phyloP scores from a whole-genome alignment of 92 coral and sea anemone species.

The Epizoanthus rinbou region DNA sequence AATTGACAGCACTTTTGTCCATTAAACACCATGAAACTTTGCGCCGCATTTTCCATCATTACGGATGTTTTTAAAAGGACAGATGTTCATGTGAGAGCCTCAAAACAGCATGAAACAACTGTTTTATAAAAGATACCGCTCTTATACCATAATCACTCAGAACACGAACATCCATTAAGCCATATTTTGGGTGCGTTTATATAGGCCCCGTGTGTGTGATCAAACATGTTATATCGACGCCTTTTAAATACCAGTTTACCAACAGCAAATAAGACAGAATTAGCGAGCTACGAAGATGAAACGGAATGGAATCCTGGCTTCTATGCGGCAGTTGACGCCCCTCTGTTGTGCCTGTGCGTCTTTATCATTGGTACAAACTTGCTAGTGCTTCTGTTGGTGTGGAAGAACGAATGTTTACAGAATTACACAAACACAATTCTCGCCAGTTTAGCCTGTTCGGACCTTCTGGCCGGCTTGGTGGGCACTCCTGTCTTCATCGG shows the following conservation, averaged over 20 bases:
- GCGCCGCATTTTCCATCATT: no score
- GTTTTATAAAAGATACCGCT: no score
- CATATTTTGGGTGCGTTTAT: no score
- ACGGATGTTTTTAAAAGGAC: no score
- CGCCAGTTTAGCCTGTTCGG: slow-evolving; percentile 81
- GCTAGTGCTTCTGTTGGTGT: slow-evolving; percentile 55
- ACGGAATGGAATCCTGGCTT: slow-evolving; percentile 10
- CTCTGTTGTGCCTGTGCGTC: slow-evolving; percentile 48
- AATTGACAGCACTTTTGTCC: no score
- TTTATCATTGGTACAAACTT: slow-evolving; percentile 59
- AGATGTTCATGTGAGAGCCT: no score
- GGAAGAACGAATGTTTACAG: slow-evolving; percentile 57
- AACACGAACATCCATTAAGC: no score
- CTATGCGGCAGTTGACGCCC: slow-evolving; percentile 51
- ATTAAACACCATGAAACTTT: no score
- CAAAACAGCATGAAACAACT: no score
- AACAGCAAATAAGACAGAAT: not conserved
- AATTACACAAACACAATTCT: slow-evolving; percentile 70
- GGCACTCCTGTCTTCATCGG: slow-evolving; percentile 78
- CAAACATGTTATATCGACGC: slow-evolving; percentile 5
- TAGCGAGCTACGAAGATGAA: not conserved
- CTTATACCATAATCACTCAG: no score
- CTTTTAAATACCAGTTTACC: not conserved
- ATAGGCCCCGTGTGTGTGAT: not conserved
- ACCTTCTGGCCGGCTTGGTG: slow-evolving; percentile 69